phyloP scores from a whole-genome alignment of 2,888 invertebrate species.

The Sarcophaga subvicina region DNA sequence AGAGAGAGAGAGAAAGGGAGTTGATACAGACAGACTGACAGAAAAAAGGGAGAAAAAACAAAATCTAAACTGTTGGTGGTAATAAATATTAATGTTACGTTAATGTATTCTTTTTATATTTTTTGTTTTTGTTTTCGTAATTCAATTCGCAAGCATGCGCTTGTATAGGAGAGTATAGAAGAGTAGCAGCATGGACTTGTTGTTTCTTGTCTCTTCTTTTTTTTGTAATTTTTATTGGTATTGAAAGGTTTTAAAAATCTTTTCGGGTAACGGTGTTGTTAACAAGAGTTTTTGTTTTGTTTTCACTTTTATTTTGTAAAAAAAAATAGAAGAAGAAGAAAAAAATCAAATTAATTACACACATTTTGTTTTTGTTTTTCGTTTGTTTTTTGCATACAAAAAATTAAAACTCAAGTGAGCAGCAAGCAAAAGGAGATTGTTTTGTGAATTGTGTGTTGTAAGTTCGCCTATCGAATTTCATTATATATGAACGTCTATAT shows the following conservation, averaged over 20 bases:
- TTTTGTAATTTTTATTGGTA: background rate
- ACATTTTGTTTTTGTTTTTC: slow-evolving; percentile 16
- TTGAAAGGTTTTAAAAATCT: slow-evolving; percentile 25
- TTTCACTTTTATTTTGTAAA: slow-evolving; percentile 12
- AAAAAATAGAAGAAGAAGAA: background rate
- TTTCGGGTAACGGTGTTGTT: slow-evolving; percentile 47
- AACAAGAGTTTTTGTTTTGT: slow-evolving; percentile 31
- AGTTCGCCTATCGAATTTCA: slow-evolving; percentile 44
- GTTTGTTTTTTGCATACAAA: background rate
- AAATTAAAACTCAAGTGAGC: background rate
- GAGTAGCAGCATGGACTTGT: background rate
- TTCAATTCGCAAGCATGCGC: slow-evolving; percentile 61
- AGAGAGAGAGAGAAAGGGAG: too few relatives aligned
- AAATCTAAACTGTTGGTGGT: background rate
- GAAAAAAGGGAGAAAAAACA: slow-evolving; percentile 1
- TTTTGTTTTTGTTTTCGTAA: slow-evolving; percentile 20
- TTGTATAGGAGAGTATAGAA: slow-evolving; percentile 30
- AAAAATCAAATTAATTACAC: slow-evolving; percentile 41
- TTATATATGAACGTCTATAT: background rate
- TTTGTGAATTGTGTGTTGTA: slow-evolving; percentile 13
- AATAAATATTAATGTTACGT: slow-evolving; percentile 40
- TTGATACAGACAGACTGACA: background rate
- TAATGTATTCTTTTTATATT: background rate
- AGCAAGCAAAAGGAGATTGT: slow-evolving; percentile 21
- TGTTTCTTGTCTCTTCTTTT: background rate